These are phyloP conservation scores for Cynoglossus semilaevis DNA, from an alignment of 2,113 vertebrate genomes.

Conservation along the genomic window DNA sequence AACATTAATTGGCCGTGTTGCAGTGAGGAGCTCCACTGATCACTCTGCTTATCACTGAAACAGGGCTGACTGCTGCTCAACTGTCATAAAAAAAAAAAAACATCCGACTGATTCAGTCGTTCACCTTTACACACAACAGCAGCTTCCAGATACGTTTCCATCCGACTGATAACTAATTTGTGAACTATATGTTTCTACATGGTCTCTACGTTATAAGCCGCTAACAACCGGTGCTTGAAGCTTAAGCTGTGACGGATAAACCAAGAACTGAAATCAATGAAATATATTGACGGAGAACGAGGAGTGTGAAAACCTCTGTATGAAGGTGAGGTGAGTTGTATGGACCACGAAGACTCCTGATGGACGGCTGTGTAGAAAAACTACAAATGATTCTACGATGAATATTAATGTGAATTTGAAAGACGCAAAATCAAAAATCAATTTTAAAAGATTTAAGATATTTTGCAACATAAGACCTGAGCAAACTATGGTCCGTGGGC, in stretches of 20 bases:
- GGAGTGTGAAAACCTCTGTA: slow-evolving; percentile 30
- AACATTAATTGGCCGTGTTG: slow-evolving; percentile 56
- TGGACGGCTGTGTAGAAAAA: no score
- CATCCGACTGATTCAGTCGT: slow-evolving; percentile 46
- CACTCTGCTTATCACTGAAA: slow-evolving; percentile 59
- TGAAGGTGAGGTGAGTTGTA: no score
- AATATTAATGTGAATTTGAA: no score
- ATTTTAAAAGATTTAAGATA: no score
- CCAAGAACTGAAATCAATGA: slow-evolving; percentile 34
- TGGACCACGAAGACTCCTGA: slow-evolving; percentile 9
- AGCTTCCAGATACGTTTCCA: slow-evolving; percentile 45
- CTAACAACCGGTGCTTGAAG: no score
- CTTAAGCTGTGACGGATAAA: slow-evolving; percentile 29
- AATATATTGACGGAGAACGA: slow-evolving; percentile 51
- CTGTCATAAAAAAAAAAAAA: slow-evolving; percentile 30
- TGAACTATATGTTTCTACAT: background rate
- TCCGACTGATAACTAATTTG: slow-evolving; percentile 64
- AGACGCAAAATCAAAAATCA: no score
- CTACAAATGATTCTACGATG: no score
- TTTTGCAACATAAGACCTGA: no score
- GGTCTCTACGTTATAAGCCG: no score
- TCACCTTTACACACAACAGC: slow-evolving; percentile 54
- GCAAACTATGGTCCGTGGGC: no score
- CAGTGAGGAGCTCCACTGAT: slow-evolving; percentile 42
- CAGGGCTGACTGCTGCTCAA: slow-evolving; percentile 35